Conservation (phyloP, 1,140 invertebrate genomes). For the Adelges cooleyi region DNA sequence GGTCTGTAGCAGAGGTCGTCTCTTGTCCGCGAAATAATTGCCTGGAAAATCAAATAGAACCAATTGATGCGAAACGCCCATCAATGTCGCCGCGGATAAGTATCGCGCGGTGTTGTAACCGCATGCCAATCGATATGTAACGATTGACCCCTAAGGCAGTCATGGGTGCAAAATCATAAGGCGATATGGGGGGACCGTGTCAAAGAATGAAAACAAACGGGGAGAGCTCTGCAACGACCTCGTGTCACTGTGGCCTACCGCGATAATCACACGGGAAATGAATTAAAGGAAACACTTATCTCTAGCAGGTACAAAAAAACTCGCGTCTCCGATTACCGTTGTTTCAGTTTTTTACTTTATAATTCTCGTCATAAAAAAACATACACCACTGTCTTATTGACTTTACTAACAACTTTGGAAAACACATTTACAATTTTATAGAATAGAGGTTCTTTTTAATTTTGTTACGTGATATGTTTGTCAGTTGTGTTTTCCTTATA, state of each 20-base stretch:
- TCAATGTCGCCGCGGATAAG: conserved; percentile 4
- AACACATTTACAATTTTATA: too few species aligned
- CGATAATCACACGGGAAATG: neutral
- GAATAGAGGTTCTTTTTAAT: too few species aligned
- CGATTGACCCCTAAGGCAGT: conserved; percentile 23
- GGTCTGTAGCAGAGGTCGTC: neutral
- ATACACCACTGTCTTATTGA: too few species aligned
- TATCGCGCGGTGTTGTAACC: neutral
- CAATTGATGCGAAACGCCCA: conserved; percentile 21
- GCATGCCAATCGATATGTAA: conserved; percentile 16
- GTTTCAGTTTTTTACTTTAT: too few species aligned
- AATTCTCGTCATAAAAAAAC: too few species aligned
- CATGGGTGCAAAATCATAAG: conserved; percentile 18
- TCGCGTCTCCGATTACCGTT: too few species aligned
- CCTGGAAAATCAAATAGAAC: conserved; percentile 28
- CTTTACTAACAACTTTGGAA: too few species aligned
- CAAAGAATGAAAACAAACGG: neutral
- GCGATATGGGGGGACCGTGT: neutral
- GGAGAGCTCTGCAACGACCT: neutral
- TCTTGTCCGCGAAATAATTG: conserved; percentile 15
- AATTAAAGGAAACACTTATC: neutral
- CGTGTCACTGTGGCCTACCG: neutral
- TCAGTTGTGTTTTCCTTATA: too few species aligned
- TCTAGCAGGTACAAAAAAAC: too few species aligned
- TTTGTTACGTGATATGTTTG: too few species aligned